A percentile compares a stretch with the other conserved stretches of the same genome.
Conservation (phyloP, 2,888 invertebrate species). For the Helobdella robusta region DNA sequence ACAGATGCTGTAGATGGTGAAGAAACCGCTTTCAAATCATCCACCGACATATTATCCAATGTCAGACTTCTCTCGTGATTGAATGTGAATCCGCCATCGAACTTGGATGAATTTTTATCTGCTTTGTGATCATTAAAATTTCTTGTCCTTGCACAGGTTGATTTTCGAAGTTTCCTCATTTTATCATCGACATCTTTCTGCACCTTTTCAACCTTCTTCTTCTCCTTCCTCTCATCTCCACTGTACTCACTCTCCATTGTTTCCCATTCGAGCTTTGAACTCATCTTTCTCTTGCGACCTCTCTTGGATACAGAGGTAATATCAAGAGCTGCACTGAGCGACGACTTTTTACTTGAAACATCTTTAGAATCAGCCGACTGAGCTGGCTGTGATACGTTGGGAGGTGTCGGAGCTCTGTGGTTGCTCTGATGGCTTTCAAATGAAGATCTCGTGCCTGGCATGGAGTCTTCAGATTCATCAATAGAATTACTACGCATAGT, state of each 20-base stretch:
- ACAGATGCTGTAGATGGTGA: conserved; percentile 7
- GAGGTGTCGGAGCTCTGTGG: too few species aligned
- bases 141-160: conserved; percentile 27
- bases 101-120: too few species aligned
- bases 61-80: too few species aligned
- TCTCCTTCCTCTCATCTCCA: conserved; percentile 16
- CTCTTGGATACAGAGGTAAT: not conserved
- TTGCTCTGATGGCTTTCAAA: too few species aligned
- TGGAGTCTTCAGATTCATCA: not conserved
- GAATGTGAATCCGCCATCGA: too few species aligned
- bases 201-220: not conserved
- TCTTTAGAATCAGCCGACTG: too few species aligned
- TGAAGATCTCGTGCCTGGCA: not conserved
- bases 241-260: not conserved
- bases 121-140: conserved; percentile 23
- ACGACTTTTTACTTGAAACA: too few species aligned
- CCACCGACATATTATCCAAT: too few species aligned
- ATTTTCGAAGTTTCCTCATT: conserved; percentile 9
- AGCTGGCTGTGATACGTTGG: too few species aligned
- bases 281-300: conserved; percentile 22
- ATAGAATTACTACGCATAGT: not conserved
- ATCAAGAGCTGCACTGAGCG: not conserved
- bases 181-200: conserved; percentile 20
- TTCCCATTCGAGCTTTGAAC: conserved; percentile 13
- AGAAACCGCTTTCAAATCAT: not conserved